Evolutionary conservation across 2,113 vertebrate species (phyloP).

Genomic region (Platysteira castanea): DNA sequence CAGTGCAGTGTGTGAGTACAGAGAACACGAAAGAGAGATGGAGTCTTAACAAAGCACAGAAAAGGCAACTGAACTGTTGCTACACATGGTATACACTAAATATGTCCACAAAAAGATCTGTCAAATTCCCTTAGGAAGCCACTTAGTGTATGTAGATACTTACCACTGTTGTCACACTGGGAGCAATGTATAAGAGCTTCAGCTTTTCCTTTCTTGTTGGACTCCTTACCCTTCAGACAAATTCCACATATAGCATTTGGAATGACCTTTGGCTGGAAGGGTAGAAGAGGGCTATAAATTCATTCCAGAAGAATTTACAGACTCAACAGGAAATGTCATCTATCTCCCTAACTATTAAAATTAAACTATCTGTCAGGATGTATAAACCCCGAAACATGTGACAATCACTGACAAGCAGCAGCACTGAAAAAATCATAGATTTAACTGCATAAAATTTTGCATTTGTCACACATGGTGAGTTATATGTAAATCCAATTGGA

Average conservation of each 20-base stretch:
- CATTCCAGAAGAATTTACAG: slow-evolving; percentile 76
- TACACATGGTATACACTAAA: background rate
- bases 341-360: slow-evolving; percentile 40
- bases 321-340: slow-evolving; percentile 63
- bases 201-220: slow-evolving; percentile 94
- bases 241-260: slow-evolving; percentile 99
- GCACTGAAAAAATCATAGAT: background rate
- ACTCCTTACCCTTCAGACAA: slow-evolving; percentile 99
- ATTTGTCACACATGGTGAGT: background rate
- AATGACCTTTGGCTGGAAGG: slow-evolving; percentile 99
- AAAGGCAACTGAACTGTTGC: background rate
- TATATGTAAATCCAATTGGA: background rate
- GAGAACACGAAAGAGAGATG: background rate
- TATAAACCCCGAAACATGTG: background rate
- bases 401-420: background rate
- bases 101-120: background rate
- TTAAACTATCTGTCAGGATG: background rate
- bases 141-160: slow-evolving; percentile 69
- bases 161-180: slow-evolving; percentile 97
- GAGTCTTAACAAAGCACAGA: background rate
- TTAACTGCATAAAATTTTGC: background rate
- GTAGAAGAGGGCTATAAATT: slow-evolving; percentile 98
- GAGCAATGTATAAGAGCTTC: slow-evolving; percentile 99
- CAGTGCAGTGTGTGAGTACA: background rate
- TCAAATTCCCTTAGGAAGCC: background rate